A percentile compares a stretch with the other conserved stretches of the same genome.
These are phyloP conservation scores for Chydorus sphaericus DNA, from an alignment of 2,888 invertebrate species.

Conservation along the genomic window DNA sequence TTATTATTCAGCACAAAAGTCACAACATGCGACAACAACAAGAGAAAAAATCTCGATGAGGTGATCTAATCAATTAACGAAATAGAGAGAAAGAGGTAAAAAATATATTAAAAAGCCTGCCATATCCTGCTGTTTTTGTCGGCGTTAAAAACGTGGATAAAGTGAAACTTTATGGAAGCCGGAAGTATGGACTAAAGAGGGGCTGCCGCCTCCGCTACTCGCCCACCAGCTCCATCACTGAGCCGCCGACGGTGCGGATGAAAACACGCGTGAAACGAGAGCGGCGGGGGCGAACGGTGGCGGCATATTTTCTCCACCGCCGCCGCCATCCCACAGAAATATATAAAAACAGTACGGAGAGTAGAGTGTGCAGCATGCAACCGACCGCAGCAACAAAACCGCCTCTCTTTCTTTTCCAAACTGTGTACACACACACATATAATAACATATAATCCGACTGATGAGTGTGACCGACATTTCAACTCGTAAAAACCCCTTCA, in stretches of 20 bases:
- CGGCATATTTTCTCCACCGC: too few species aligned
- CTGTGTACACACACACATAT: background rate
- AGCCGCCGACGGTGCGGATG: background rate
- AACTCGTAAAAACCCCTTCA: background rate
- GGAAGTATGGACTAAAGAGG: background rate
- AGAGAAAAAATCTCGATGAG: background rate
- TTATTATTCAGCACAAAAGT: too few species aligned
- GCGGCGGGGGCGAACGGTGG: background rate
- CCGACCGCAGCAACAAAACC: background rate
- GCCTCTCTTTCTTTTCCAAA: background rate
- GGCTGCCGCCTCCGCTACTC: background rate
- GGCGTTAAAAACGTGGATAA: background rate
- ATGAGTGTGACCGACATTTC: slow-evolving; percentile 4
- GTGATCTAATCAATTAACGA: background rate
- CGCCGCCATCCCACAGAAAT: too few species aligned
- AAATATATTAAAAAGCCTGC: background rate
- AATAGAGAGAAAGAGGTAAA: background rate
- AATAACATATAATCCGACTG: background rate
- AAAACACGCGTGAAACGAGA: background rate
- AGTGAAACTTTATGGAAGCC: background rate
- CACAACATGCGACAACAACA: too few species aligned
- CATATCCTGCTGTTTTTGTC: background rate
- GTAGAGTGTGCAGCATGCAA: background rate
- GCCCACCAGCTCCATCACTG: background rate
- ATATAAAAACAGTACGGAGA: too few species aligned